These are phyloP conservation scores for Florisuga fusca DNA, from an alignment of 2,797 vertebrate species.

Conservation along the genomic window DNA sequence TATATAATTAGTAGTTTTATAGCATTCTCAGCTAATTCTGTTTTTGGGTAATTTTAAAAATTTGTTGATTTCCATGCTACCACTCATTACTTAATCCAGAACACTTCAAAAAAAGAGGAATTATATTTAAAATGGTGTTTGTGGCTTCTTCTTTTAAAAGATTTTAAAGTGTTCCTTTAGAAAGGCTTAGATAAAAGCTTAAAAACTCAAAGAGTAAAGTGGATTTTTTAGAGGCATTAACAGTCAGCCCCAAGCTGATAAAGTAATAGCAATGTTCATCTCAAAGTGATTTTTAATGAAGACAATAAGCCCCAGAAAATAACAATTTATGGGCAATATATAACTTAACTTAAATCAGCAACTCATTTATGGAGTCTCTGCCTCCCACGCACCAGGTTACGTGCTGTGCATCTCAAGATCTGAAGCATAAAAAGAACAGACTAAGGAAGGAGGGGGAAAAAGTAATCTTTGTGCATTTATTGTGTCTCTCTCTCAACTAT, in stretches of 20 bases:
- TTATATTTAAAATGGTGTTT: background rate
- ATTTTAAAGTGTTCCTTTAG: background rate
- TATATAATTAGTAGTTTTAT: background rate
- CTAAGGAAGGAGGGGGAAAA: background rate
- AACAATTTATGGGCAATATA: background rate
- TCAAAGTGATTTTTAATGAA: constrained; percentile 33
- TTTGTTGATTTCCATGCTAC: background rate
- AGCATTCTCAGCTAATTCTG: background rate
- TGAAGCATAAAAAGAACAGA: background rate
- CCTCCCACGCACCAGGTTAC: background rate
- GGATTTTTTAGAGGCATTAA: background rate
- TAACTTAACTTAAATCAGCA: background rate
- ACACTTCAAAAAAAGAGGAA: background rate
- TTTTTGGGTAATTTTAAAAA: background rate
- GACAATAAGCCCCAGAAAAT: background rate
- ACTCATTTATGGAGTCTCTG: background rate
- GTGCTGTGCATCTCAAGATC: background rate
- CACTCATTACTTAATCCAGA: background rate
- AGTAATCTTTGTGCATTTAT: background rate
- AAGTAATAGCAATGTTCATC: constrained; percentile 4
- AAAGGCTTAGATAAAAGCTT: background rate
- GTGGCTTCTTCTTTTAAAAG: background rate
- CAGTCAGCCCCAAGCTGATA: background rate
- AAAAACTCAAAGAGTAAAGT: background rate
- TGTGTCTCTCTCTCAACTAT: background rate